These are phyloP conservation scores for Corythornis madagascariensis DNA, from an alignment of 2,113 vertebrate genomes.

Conservation along the genomic window DNA sequence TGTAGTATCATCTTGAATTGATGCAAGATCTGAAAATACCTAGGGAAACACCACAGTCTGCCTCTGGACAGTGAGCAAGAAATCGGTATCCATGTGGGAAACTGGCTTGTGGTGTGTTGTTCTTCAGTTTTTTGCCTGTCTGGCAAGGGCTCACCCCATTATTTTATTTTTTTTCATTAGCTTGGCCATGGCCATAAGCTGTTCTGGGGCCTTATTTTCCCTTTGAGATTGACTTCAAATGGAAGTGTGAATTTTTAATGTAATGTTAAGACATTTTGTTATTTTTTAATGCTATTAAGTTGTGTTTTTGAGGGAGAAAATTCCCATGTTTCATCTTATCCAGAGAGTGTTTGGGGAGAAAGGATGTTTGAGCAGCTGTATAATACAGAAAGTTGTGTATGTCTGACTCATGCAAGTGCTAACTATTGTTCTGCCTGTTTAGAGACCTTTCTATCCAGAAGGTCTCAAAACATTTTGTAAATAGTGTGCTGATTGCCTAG, in stretches of 20 bases:
- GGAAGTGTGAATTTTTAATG: not conserved
- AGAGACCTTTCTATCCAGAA: slow-evolving; percentile 15
- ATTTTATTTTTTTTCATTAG: not conserved
- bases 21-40: not conserved
- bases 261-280: not conserved
- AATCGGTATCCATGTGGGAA: not conserved
- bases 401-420: not conserved
- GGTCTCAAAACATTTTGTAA: not conserved
- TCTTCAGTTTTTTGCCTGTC: not conserved
- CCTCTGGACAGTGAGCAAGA: not conserved
- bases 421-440: not conserved
- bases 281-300: not conserved
- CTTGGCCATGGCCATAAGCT: not conserved
- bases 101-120: not conserved
- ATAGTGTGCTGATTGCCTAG: not conserved
- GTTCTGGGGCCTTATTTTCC: not conserved
- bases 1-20: slow-evolving; percentile 42
- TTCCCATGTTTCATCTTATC: not conserved
- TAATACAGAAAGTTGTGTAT: not conserved
- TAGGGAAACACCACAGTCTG: not conserved
- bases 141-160: not conserved
- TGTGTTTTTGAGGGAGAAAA: not conserved
- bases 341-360: not conserved
- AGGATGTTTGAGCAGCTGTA: not conserved
- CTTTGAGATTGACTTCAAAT: not conserved